Evolutionary conservation across 1,140 invertebrate genomes (phyloP).

Genomic region (Leptopilina boulardi): DNA sequence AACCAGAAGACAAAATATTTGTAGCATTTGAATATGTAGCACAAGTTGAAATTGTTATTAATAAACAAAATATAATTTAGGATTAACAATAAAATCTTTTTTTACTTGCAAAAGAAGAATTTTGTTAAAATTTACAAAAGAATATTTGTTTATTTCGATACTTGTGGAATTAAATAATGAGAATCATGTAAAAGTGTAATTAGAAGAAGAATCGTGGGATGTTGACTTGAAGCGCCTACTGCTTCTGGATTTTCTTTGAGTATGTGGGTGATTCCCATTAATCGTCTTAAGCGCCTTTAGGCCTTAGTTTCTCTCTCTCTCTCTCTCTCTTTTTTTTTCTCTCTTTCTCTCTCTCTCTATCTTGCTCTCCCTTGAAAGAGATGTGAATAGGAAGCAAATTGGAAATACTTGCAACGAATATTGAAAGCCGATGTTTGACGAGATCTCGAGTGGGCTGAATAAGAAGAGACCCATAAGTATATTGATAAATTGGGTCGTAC

Average conservation of each 20-base stretch:
- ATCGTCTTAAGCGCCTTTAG: not conserved
- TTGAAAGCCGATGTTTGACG: slow-evolving; percentile 14
- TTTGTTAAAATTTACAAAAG: too few species aligned
- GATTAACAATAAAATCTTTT: too few species aligned
- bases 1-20: too few species aligned
- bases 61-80: too few species aligned
- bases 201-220: slow-evolving; percentile 15
- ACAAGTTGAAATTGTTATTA: too few species aligned
- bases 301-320: not conserved
- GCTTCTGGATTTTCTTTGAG: slow-evolving; percentile 16
- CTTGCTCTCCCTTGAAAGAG: not conserved
- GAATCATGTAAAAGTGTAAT: not conserved
- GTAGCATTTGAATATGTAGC: too few species aligned
- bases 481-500: not conserved
- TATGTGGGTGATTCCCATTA: slow-evolving; percentile 13
- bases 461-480: not conserved
- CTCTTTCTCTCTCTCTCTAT: not conserved
- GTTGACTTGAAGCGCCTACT: slow-evolving; percentile 10
- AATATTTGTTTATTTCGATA: too few species aligned
- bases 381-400: slow-evolving; percentile 9
- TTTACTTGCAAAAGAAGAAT: too few species aligned
- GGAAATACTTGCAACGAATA: slow-evolving; percentile 10
- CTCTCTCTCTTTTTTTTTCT: not conserved
- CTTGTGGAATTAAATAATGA: too few species aligned
- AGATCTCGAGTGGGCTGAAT: slow-evolving; percentile 16